These are phyloP conservation scores for Silurus meridionalis DNA, from an alignment of 2,113 vertebrate genomes.

Conservation along the genomic window DNA sequence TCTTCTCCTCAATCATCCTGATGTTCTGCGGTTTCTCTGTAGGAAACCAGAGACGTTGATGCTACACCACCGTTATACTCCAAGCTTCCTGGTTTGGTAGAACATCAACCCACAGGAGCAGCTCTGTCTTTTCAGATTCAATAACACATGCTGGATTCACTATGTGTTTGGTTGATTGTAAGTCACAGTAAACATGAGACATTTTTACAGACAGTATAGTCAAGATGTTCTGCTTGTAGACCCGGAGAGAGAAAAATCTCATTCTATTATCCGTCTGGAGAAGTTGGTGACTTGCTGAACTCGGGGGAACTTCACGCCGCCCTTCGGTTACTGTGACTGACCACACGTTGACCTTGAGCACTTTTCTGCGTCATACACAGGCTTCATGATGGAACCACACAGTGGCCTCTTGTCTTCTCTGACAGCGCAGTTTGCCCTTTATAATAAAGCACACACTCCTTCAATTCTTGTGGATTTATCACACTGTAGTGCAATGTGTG, in stretches of 20 bases:
- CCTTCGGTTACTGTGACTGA: background rate
- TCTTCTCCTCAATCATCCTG: background rate
- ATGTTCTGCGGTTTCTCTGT: no score
- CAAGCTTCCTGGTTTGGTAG: background rate
- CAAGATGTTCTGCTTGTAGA: background rate
- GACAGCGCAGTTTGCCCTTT: conserved; percentile 13
- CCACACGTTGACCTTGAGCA: conserved; percentile 35
- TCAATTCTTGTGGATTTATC: background rate
- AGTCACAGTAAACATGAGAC: no score
- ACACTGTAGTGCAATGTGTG: conserved; percentile 3
- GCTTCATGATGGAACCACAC: background rate
- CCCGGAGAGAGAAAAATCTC: background rate
- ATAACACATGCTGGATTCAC: background rate
- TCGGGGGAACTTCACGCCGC: background rate
- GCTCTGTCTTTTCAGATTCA: background rate
- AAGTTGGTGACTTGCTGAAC: background rate
- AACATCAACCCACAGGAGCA: background rate
- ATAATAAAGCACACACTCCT: conserved; percentile 8
- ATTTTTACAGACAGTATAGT: background rate
- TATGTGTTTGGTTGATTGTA: no score
- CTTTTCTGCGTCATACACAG: conserved; percentile 41
- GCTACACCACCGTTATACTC: background rate
- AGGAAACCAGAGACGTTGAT: no score
- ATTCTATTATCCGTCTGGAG: background rate
- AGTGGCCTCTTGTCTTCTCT: conserved; percentile 32